Conservation (phyloP, 2,797 vertebrate species). For the Aldrovandia affinis region DNA sequence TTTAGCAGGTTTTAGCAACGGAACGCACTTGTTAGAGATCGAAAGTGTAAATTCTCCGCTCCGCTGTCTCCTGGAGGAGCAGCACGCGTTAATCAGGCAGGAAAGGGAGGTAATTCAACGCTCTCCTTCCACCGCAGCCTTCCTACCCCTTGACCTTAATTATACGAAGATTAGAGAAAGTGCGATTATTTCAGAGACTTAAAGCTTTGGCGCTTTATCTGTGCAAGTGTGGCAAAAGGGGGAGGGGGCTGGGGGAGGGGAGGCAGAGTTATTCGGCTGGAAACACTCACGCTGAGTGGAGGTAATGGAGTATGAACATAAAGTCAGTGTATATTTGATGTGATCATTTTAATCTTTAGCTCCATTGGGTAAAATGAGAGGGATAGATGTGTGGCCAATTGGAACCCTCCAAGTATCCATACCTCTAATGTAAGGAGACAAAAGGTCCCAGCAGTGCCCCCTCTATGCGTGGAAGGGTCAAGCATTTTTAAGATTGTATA, state of each 20-base stretch:
- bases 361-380: not conserved
- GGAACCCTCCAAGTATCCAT: not conserved
- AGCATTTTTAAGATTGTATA: not conserved
- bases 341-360: constrained; percentile 15
- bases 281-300: not conserved
- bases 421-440: no score
- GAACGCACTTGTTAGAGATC: no score
- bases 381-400: not conserved
- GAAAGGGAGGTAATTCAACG: not conserved
- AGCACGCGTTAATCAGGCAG: not conserved
- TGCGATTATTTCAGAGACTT: not conserved
- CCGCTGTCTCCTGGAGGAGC: not conserved
- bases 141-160: constrained; percentile 4
- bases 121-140: not conserved
- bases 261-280: not conserved
- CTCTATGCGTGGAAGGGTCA: not conserved
- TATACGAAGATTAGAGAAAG: constrained; percentile 19
- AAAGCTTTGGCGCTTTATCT: not conserved
- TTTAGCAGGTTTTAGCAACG: not conserved
- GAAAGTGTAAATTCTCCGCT: not conserved
- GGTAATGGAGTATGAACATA: constrained; percentile 15
- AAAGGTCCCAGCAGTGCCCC: not conserved
- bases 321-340: constrained; percentile 4
- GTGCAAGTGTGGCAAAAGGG: not conserved
- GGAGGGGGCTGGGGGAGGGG: no score